Base-by-base conservation (phyloP, 2,113 vertebrate species). In the Nannobrachium achirus region DNA sequence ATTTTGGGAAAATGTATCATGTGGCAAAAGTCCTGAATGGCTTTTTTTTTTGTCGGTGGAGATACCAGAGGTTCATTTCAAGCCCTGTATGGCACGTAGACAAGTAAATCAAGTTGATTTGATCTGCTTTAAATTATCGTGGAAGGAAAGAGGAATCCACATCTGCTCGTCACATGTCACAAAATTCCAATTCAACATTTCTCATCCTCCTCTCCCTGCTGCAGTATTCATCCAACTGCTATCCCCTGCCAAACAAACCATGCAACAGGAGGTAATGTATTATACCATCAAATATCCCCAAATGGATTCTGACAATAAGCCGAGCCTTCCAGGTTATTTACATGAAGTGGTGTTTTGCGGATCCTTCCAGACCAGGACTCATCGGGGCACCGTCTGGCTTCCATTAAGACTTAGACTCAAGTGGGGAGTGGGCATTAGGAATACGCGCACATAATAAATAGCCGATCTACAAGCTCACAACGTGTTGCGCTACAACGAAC, bases 131-230 rank as follows among this genome's bases (percentile, higher is more conserved):
- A 85, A 89, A 89, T 88, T 70, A 88, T 63, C 58, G 70, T 63
- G 76, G 70, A 69, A 52, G 10, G 25, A 33, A 63, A 66, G 79
- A 85, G 73, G 75, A 86, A 86, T 89, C 53, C 83, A 90, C 90
- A 91, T 89, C 89, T 91, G 89, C 67, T 88, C 76, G 78, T 91
- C 88, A 85, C 78, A 89, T 88, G 25, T 33, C 25, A 33, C 0
- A 33, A 33, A 33, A 4, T 87, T 86, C 57, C 79, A 82, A 64
- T 63, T 71, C 38, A 46, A 45, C 65, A 15, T 10, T 41, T 57
- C 18, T 15, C 51, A 56, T 16, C 7, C 67, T 51, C 14, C 19
- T 66, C 63, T 73, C 25, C 25, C 25, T 25, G 25, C 25, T 25
- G 25, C 25, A 4, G 25, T 25, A 33, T 4, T 5, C 25, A 33